Percentiles rank a stretch among this genome's conserved stretches.
phyloP scores from a whole-genome alignment of 2,888 invertebrate species.

The Thera obeliscata region DNA sequence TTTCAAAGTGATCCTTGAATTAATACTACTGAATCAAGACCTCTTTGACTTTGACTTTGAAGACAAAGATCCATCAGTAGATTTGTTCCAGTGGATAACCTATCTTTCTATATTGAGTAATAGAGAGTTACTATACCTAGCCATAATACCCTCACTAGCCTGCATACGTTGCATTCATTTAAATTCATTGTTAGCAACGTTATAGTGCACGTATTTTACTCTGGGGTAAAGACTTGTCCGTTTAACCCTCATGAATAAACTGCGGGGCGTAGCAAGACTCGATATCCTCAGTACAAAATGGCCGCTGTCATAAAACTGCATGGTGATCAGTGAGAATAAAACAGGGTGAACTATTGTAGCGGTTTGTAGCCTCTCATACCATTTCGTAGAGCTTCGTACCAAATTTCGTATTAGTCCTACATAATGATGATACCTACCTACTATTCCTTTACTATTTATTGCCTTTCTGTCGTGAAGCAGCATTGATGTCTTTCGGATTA shows the following conservation, averaged over 20 bases:
- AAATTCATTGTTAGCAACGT: constrained; percentile 57
- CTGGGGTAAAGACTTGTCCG: constrained; percentile 54
- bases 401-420: neutral
- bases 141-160: neutral
- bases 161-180: constrained; percentile 30
- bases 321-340: neutral
- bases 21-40: no score
- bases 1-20: no score
- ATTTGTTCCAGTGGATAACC: no score
- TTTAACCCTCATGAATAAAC: constrained; percentile 64
- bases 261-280: constrained; percentile 59
- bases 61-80: no score
- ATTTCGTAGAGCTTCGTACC: neutral
- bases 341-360: neutral
- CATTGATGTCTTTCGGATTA: no score
- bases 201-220: constrained; percentile 54
- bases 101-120: no score
- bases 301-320: constrained; percentile 51
- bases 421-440: no score
- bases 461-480: no score
- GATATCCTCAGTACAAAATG: constrained; percentile 54
- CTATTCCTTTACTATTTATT: no score
- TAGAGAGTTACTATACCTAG: neutral
- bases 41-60: no score
- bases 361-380: neutral